Conservation (phyloP, 2,888 invertebrate genomes). For the Campoletis raptor region DNA sequence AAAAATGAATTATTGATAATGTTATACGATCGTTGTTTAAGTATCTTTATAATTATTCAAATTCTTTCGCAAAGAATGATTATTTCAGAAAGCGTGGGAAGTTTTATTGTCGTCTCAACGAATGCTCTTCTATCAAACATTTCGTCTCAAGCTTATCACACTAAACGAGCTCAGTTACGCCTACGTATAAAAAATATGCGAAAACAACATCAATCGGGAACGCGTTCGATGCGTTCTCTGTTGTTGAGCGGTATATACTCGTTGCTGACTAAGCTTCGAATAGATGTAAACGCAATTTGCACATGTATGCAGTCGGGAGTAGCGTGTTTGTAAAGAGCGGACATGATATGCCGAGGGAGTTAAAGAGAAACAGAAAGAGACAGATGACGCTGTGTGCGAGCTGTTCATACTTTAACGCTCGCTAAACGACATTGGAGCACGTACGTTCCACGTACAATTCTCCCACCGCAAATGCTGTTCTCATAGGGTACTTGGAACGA, state of each 20-base stretch:
- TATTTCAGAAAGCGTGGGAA: background rate
- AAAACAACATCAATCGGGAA: background rate
- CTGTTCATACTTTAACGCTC: conserved; percentile 15
- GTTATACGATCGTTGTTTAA: no score
- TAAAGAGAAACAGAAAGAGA: background rate
- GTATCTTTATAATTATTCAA: background rate
- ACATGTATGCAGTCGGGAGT: conserved; percentile 12
- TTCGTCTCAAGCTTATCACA: background rate
- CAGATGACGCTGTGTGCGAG: background rate
- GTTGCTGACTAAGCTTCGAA: conserved; percentile 43
- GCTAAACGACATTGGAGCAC: conserved; percentile 58
- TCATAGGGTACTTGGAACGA: conserved; percentile 23
- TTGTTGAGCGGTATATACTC: conserved; percentile 1
- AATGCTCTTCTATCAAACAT: background rate
- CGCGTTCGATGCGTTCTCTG: conserved; percentile 26
- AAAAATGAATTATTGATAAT: no score
- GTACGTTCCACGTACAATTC: conserved; percentile 49
- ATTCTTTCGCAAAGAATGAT: background rate
- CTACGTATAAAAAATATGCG: background rate
- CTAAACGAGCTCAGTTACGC: background rate
- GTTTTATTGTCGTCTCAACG: background rate
- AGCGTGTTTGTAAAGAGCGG: conserved; percentile 28
- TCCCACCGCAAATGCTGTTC: conserved; percentile 27
- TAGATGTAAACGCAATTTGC: conserved; percentile 33
- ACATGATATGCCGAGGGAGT: conserved; percentile 13